Evolutionary conservation across 2,113 vertebrate genomes (phyloP).

Genomic region (Amazona guildingii): DNA sequence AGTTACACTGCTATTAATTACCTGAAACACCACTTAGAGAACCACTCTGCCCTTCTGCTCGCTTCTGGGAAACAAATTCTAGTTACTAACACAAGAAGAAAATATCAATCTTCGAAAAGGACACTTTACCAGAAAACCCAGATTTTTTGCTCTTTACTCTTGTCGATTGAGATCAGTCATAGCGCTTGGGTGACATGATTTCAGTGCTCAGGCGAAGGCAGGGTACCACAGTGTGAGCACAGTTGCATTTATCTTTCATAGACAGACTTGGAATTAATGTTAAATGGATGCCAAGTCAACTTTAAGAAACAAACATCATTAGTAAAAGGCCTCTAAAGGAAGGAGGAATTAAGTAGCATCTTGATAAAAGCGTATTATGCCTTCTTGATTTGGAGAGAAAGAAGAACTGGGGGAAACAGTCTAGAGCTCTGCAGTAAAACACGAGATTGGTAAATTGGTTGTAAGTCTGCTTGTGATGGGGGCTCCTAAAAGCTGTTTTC

Average conservation of each 20-base stretch:
- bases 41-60: background rate
- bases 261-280: slow-evolving; percentile 25
- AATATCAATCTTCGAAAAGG: background rate
- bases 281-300: slow-evolving; percentile 43
- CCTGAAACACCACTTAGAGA: slow-evolving; percentile 23
- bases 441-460: background rate
- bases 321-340: background rate
- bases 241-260: slow-evolving; percentile 34
- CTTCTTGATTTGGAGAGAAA: background rate
- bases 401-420: background rate
- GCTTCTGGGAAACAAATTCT: background rate
- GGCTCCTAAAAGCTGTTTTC: slow-evolving; percentile 23
- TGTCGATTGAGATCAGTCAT: slow-evolving; percentile 24
- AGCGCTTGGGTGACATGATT: background rate
- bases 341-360: slow-evolving; percentile 23
- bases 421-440: background rate
- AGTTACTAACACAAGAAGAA: background rate
- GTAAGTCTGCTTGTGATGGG: background rate
- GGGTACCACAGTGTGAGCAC: background rate
- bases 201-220: background rate
- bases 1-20: slow-evolving; percentile 27
- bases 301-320: slow-evolving; percentile 30
- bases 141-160: background rate
- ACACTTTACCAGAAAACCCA: background rate
- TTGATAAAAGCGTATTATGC: background rate